phyloP scores from a whole-genome alignment of 2,888 invertebrate species.

The Gonocerus acuteangulatus region DNA sequence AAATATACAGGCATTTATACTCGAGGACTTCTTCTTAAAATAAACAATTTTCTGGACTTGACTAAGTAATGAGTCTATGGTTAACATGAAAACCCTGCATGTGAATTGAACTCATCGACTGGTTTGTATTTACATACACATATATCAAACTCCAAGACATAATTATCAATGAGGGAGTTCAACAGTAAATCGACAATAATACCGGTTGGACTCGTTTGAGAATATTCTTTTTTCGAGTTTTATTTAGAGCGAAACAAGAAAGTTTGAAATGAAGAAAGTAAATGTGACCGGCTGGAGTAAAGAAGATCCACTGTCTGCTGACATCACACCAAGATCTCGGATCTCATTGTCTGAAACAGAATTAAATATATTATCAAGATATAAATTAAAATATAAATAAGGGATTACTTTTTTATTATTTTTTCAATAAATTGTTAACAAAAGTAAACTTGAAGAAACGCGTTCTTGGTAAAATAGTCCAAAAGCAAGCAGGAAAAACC shows the following conservation, averaged over 20 bases:
- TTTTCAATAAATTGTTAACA: too few species aligned
- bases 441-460: background rate
- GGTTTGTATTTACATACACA: constrained; percentile 2
- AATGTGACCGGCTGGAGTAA: background rate
- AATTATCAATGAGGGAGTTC: constrained; percentile 5
- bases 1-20: too few species aligned
- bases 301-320: constrained; percentile 11
- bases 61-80: too few species aligned
- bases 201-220: too few species aligned
- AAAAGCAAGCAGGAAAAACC: too few species aligned
- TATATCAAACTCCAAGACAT: constrained; percentile 14
- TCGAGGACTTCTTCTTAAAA: too few species aligned
- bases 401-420: background rate
- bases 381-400: background rate
- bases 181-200: background rate
- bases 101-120: constrained; percentile 14
- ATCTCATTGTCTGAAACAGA: constrained; percentile 30
- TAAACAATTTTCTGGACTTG: too few species aligned
- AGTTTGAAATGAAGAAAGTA: background rate
- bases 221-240: background rate
- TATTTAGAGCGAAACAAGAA: constrained; percentile 4
- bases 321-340: constrained; percentile 32
- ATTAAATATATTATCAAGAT: background rate
- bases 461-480: too few species aligned
- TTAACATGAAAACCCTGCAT: constrained; percentile 13